phyloP scores from a whole-genome alignment of 2,113 vertebrate genomes.

The Leptobrachium leishanense region DNA sequence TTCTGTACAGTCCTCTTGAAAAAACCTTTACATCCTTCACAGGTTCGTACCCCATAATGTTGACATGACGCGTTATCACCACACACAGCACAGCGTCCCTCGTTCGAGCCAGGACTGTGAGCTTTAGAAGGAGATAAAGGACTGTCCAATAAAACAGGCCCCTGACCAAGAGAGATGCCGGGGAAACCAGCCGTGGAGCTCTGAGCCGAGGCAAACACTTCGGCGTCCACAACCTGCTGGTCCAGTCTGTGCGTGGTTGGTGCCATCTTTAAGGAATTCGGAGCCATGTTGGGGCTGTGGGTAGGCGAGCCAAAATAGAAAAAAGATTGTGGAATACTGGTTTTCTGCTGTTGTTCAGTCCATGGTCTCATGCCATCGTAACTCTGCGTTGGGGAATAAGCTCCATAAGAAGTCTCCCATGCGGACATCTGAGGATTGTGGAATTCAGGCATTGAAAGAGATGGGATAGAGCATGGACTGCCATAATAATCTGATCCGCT shows the following conservation, averaged over 20 bases:
- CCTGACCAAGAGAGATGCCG: conserved; percentile 64
- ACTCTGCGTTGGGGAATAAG: conserved; percentile 77
- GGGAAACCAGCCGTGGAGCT: conserved; percentile 62
- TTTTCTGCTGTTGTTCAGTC: conserved; percentile 70
- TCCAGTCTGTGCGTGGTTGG: conserved; percentile 61
- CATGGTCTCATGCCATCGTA: conserved; percentile 76
- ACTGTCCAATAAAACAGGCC: conserved; percentile 62
- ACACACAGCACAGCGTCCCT: conserved; percentile 90
- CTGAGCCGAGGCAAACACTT: conserved; percentile 57
- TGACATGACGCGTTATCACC: conserved; percentile 95
- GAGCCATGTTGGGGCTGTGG: conserved; percentile 63
- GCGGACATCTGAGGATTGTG: conserved; percentile 70
- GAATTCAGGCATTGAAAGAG: conserved; percentile 81
- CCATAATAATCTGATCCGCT: conserved; percentile 87
- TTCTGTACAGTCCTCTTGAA: conserved; percentile 99
- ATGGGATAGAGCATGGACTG: conserved; percentile 79
- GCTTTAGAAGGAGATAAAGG: conserved; percentile 70
- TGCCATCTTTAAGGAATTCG: conserved; percentile 63
- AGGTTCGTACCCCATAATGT: conserved; percentile 94
- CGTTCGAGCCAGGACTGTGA: conserved; percentile 71
- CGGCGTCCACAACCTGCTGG: conserved; percentile 72
- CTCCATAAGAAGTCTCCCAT: conserved; percentile 85
- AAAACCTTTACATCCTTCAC: conserved; percentile 96
- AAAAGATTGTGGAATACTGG: conserved; percentile 69
- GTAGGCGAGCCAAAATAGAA: conserved; percentile 76